Evolutionary conservation across 2,113 vertebrate genomes (phyloP), one percentile per base, ranked within the genome.

Genomic region (Oriolus oriolus): DNA sequence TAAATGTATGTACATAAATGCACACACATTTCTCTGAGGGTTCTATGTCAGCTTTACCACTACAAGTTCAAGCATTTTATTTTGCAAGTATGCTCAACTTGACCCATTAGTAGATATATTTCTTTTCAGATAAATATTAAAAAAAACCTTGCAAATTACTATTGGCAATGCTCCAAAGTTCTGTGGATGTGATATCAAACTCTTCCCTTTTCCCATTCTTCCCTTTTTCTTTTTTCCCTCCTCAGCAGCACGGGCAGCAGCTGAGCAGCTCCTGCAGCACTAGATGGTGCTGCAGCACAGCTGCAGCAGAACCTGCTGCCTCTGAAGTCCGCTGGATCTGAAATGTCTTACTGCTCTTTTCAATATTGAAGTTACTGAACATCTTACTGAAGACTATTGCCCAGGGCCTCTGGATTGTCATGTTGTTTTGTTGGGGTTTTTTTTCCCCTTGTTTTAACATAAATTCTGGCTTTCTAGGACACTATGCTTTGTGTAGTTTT

Each of bases 271-370:
- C 63, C 39, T 28, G 23, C 8, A 94, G 81, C 98, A 77, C 93
- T 95, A 98, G 98, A 84, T 97, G 98, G 98, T 60, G 97, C 97
- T 97, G 85, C 83, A 87, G 82, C 80, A 93, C 97, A 96, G 80
- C 10, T 21, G 16, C 97, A 89, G 10, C 49, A 9, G 1, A 57
- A 28, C 30, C 50, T 2, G 27, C 37, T 4, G 47, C 41, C 30
- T 54, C 47, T 15, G 13, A 6, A 24, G 9, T 1, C 8, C 7
- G 16, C 15, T 0, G 16, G 3, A 2, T 11, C 76, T 30, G 54
- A 33, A 57, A 30, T 1, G 16, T 33, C 33, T 47, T 61, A 3
- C 2, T 14, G 44, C 22, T 28, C 19, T 19, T 28, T 33, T 37
- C 11, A 24, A 19, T 13, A 7, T 0, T 23, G 22, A 60, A 44